Evolutionary conservation across 1,140 invertebrate genomes (phyloP), one percentile per base, ranked within the genome.

Genomic region (Diorhabda elongata): DNA sequence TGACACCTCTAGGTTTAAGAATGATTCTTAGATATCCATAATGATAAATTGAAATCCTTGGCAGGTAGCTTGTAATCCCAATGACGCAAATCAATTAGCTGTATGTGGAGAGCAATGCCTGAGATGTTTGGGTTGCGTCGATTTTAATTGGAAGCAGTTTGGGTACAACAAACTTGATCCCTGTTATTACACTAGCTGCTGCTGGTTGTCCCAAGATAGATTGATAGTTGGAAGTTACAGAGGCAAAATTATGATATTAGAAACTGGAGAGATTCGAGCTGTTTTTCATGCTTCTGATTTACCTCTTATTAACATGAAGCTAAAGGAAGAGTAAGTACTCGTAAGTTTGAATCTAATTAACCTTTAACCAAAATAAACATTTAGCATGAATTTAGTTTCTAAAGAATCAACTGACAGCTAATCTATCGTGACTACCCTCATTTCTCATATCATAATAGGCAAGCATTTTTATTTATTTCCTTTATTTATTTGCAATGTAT

Each of bases 161-260:
- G 91, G 92, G 26, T 94, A 91, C 82, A 87, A 89, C 67, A 94
- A 94, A 81, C 87, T 90, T 26, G 93, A 96, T 72, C 87, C 87
- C 72, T 85, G 92, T 69, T 83, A 87, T 71, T 86, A 93, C 70
- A 85, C 87, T 2, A 67, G 88, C 89, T 75, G 85, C 85, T 75
- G 74, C 47, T 92, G 90, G 90, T 69, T 92, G 73, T 90, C 89
- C 42, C 84, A 89, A 11, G 92, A 95, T 71, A 82, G 89, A 68
- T 83, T 95, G 6, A 81, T 95, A 61, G 89, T 90, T 43, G 93
- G 93, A 1, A 93, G 91, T 1, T 82, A 85, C 59, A 88, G 86
- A 73, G 92, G 92, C 2, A 83, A 86, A 69, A 83, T 95, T 43
- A 83, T 94, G 75, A 82, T 91, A 56, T 86, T 95, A 60, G 92